Evolutionary conservation across 2,113 vertebrate genomes (phyloP), one percentile per base, ranked within the genome.

Genomic region (Emydura subglobosa): DNA sequence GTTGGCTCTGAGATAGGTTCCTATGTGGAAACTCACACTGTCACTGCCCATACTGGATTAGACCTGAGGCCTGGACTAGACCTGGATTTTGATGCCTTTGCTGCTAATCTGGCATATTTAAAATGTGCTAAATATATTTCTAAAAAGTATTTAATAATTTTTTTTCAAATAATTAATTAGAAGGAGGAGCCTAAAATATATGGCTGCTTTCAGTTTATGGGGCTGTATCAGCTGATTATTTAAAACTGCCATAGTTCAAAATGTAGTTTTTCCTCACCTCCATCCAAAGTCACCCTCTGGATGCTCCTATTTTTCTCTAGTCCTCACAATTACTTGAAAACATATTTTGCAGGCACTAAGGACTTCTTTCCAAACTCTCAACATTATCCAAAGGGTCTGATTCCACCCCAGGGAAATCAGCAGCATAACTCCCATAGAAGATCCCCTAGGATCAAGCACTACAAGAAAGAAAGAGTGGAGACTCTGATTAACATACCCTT

Each of bases 141-240:
- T 6, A 34, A 34, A 5, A 65, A 65, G 31, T 65, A 31, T 92
- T 85, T 92, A 29, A 1, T 76, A 90, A 90, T 7, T 86, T 57
- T 90, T 96, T 85, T 76, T 89, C 44, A 47, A 81, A n/a, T 86
- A 19, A n/a, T 11, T 82, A 86, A 92, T 83, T 50, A 65, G 31
- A 47, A 47, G 47, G 47, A 47, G 65, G 4, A 82, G 80, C 44
- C 31, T 85, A 80, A 93, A 95, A 81, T 3, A n/a, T 85, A 10
- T 61, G 57, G 7, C 79, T 61, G 25, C 86, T 87, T 89, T 17
- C 54, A 29, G 50, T 24, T 93, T 68, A 57, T 34, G 31, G 31
- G 31, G 6, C 14, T 65, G 31, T 65, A 65, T 65, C 29, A 61
- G 57, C 29, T 61, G 10, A 61, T 61, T 61, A 61, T 61, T 61